These are phyloP conservation scores for Fragum whitleyi DNA, from an alignment of 2,888 invertebrate genomes.

Conservation along the genomic window DNA sequence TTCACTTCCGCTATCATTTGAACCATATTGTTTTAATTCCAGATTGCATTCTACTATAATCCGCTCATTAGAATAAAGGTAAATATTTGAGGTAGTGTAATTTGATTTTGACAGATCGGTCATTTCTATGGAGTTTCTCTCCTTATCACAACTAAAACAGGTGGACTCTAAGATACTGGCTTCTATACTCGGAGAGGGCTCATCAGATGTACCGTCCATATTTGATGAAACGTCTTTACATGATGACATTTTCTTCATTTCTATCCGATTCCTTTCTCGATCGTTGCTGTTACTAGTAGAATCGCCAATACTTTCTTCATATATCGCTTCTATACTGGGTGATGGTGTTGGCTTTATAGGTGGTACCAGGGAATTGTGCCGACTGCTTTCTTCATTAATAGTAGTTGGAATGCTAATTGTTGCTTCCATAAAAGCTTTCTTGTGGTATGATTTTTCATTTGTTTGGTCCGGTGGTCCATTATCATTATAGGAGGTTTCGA, in stretches of 20 bases:
- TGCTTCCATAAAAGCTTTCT: slow-evolving; percentile 68
- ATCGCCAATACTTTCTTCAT: slow-evolving; percentile 37
- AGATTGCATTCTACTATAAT: neutral
- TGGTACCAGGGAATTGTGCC: slow-evolving; percentile 67
- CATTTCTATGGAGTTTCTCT: slow-evolving; percentile 13
- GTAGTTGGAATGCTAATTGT: slow-evolving; percentile 75
- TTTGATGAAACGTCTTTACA: slow-evolving; percentile 21
- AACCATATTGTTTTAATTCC: neutral
- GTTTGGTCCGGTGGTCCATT: slow-evolving; percentile 26
- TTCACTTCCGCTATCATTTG: neutral
- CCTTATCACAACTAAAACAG: slow-evolving; percentile 17
- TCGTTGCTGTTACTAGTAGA: slow-evolving; percentile 17
- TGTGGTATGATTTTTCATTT: slow-evolving; percentile 48
- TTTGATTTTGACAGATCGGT: slow-evolving; percentile 5
- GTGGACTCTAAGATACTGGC: slow-evolving; percentile 35
- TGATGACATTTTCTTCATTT: slow-evolving; percentile 3
- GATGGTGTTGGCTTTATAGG: slow-evolving; percentile 33
- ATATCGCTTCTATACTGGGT: slow-evolving; percentile 53
- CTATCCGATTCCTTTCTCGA: slow-evolving; percentile 10
- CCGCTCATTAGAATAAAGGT: neutral
- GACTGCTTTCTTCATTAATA: slow-evolving; percentile 75
- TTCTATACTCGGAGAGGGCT: slow-evolving; percentile 46
- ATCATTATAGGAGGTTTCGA: slow-evolving; percentile 41
- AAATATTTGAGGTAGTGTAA: slow-evolving; percentile 14
- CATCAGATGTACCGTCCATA: neutral